Evolutionary conservation across 1,140 invertebrate species (phyloP).

Genomic region (Halotydeus destructor): DNA sequence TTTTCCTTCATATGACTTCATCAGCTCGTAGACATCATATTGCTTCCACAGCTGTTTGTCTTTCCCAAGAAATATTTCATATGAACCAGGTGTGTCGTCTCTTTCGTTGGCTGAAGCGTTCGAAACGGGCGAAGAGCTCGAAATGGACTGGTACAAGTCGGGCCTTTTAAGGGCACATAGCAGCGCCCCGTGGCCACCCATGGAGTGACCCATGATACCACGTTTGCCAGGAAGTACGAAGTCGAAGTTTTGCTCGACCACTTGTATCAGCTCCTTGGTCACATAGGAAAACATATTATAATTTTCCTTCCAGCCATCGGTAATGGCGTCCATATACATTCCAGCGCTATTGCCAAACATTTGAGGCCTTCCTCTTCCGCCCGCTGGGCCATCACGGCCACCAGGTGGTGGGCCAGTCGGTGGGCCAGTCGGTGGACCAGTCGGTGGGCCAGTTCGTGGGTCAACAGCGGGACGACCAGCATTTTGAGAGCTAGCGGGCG

Average conservation of each 20-base stretch:
- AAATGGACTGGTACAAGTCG: constrained; percentile 64
- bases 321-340: no score
- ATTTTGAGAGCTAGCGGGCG: no score
- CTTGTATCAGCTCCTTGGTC: constrained; percentile 41
- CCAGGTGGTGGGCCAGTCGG: no score
- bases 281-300: constrained; percentile 94
- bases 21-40: constrained; percentile 69
- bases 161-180: constrained; percentile 80
- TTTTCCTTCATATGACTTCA: constrained; percentile 62
- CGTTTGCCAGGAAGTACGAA: constrained; percentile 5
- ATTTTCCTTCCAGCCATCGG: constrained; percentile 75
- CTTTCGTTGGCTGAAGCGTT: constrained; percentile 65
- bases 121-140: constrained; percentile 87
- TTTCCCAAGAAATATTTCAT: constrained; percentile 56
- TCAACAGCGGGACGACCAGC: no score
- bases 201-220: constrained; percentile 34
- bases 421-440: no score
- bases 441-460: no score
- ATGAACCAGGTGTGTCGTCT: no score
- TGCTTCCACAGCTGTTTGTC: constrained; percentile 39
- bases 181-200: constrained; percentile 91
- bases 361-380: no score
- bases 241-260: constrained; percentile 15
- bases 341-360: no score
- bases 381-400: no score